These are phyloP conservation scores for Mylabris sibirica DNA, from an alignment of 2,888 invertebrate genomes.

Conservation along the genomic window DNA sequence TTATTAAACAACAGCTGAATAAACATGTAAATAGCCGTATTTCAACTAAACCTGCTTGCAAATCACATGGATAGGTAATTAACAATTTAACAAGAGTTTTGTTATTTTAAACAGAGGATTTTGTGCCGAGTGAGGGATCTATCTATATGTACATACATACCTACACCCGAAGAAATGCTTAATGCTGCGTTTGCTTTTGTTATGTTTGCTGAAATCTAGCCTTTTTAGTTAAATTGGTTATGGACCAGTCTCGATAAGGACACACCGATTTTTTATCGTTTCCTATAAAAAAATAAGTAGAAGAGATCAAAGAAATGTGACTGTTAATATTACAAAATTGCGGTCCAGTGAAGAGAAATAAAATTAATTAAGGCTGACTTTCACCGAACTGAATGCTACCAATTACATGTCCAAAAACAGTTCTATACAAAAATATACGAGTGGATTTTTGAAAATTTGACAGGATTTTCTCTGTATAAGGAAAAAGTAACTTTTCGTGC, in stretches of 20 bases:
- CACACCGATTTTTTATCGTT: not conserved
- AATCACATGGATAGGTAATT: constrained; percentile 8
- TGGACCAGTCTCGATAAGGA: not conserved
- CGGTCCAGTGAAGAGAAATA: too few relatives aligned
- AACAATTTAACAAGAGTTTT: constrained; percentile 12
- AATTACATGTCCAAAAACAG: too few relatives aligned
- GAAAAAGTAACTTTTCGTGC: too few relatives aligned
- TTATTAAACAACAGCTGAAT: constrained; percentile 4
- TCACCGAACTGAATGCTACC: too few relatives aligned
- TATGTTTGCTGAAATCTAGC: not conserved
- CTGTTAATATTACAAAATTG: too few relatives aligned
- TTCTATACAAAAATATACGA: too few relatives aligned
- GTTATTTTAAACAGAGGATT: not conserved
- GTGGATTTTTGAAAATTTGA: too few relatives aligned
- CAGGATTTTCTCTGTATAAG: too few relatives aligned
- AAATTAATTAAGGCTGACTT: too few relatives aligned
- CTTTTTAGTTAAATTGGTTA: not conserved
- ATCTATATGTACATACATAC: not conserved
- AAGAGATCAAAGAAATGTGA: too few relatives aligned
- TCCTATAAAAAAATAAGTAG: not conserved
- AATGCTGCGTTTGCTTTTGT: constrained; percentile 2
- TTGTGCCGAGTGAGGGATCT: constrained; percentile 10
- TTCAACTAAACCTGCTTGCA: not conserved
- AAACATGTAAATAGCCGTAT: constrained; percentile 3
- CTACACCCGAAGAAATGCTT: not conserved